Percentiles rank a stretch among this genome's conserved stretches.
These are phyloP conservation scores for Spodoptera frugiperda DNA, from an alignment of 1,140 invertebrate species.

Conservation along the genomic window DNA sequence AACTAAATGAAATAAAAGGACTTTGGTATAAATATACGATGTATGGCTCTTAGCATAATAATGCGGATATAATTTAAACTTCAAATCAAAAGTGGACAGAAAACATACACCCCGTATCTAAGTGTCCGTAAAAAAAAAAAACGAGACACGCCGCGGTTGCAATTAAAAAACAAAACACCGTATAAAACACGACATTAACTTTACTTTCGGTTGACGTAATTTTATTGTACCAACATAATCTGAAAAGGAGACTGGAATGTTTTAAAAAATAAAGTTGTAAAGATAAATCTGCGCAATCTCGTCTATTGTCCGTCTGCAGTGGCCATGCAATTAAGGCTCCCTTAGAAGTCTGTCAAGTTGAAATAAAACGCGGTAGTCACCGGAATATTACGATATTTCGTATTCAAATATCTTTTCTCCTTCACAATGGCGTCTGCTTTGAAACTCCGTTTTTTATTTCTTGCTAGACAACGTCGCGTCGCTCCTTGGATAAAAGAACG, in stretches of 20 bases:
- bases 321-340: constrained; percentile 24
- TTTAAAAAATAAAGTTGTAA: constrained; percentile 26
- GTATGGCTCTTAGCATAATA: too few species aligned
- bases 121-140: too few species aligned
- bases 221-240: too few species aligned
- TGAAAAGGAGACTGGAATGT: neutral
- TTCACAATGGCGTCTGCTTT: constrained; percentile 42
- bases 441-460: neutral
- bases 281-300: constrained; percentile 28
- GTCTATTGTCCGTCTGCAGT: constrained; percentile 31
- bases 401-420: constrained; percentile 59
- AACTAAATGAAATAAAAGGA: too few species aligned
- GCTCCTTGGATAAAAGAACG: constrained; percentile 8
- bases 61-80: too few species aligned
- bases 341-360: constrained; percentile 56
- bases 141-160: too few species aligned
- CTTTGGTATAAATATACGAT: too few species aligned
- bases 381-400: constrained; percentile 62
- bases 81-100: too few species aligned
- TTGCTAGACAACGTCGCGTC: neutral
- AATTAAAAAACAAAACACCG: too few species aligned
- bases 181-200: constrained; percentile 18
- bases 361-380: constrained; percentile 58
- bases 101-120: too few species aligned
- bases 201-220: neutral